These are phyloP conservation scores for Neotragus moschatus DNA, from an alignment of 2,113 vertebrate genomes.

Conservation along the genomic window DNA sequence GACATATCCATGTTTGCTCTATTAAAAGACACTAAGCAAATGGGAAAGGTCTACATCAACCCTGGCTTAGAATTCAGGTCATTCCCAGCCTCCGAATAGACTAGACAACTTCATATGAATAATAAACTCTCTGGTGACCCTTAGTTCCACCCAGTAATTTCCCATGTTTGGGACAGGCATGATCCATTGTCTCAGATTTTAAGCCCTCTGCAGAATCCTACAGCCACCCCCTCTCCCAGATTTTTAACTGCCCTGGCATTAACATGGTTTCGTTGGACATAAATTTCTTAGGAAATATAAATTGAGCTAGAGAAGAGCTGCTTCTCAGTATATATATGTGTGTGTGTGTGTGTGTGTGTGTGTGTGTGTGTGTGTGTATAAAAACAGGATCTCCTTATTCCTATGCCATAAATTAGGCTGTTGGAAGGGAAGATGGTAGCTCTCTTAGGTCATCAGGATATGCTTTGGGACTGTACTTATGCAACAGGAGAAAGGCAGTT, in stretches of 20 bases:
- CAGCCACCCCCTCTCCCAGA: not conserved
- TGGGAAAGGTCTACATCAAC: conserved; percentile 10
- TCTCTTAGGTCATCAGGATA: conserved; percentile 11
- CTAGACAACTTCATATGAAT: conserved; percentile 23
- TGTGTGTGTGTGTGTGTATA: not conserved
- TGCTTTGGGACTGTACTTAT: not conserved
- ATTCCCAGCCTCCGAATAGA: conserved; percentile 27
- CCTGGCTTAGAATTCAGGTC: conserved; percentile 43
- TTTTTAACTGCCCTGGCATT: not conserved
- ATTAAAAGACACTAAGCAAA: conserved; percentile 32
- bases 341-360: not conserved
- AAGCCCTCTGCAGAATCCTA: conserved; percentile 16
- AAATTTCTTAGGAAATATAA: conserved; percentile 31
- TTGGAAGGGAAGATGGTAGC: conserved; percentile 19
- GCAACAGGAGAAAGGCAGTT: not conserved
- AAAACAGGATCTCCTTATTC: conserved; percentile 15
- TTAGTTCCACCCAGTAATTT: conserved; percentile 40
- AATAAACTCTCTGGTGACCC: conserved; percentile 15
- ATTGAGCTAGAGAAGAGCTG: conserved; percentile 28
- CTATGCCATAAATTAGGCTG: not conserved
- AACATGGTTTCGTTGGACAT: not conserved
- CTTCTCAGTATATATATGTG: not conserved
- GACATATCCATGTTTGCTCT: not conserved
- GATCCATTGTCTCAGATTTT: conserved; percentile 34
- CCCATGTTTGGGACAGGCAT: conserved; percentile 7